Evolutionary conservation across 2,888 invertebrate genomes (phyloP), one percentile per base, ranked within the genome.

Genomic region (Diloba caeruleocephala): DNA sequence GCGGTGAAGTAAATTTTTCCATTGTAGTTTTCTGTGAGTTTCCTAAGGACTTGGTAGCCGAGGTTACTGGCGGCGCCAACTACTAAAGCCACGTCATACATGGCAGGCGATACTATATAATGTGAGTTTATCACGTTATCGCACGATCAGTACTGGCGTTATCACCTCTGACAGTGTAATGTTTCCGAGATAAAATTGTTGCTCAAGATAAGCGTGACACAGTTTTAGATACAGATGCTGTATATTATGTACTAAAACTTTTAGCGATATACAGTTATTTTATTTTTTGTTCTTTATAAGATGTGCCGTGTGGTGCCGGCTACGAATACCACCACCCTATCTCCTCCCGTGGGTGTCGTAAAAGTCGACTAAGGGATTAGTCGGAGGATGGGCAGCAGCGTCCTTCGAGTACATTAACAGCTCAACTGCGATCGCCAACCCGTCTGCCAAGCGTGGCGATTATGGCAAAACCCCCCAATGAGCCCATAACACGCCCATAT

Each of bases 1-100:
- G 91, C 82, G 0, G 92, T 93, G 68, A 89, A 92, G 72, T 92
- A 93, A 45, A 93, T 88, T 71, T 88, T 91, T 26, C 89, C 88
- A 46, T 84, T 59, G 78, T 89, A 90, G 2, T 72, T 69, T 59
- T 82, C 78, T 19, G 76, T 74, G 1, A 93, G 82, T 74, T 84
- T 86, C 59, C 82, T 90, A 1, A 92, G 67, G 0, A 92, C 88
- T 77, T 91, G 89, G 54, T 88, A 92, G 54, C 92, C 93, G 45
- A 92, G 78, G 73, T 92, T 92, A 71, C 88, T 89, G 48, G 87
- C 82, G 34, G 92, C 93, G 46, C 89, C 90, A 10, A 93, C 85
- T 2, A 93, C 88, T 15, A 93, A 76, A 63, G 92, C 92, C 55
- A 92, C 91, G 83, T 85, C 81, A 71, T 79, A 81, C 92, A 93